A percentile compares a stretch with the other conserved stretches of the same genome.
phyloP scores from a whole-genome alignment of 2,113 vertebrate species.

The Myxocyprinus asiaticus region DNA sequence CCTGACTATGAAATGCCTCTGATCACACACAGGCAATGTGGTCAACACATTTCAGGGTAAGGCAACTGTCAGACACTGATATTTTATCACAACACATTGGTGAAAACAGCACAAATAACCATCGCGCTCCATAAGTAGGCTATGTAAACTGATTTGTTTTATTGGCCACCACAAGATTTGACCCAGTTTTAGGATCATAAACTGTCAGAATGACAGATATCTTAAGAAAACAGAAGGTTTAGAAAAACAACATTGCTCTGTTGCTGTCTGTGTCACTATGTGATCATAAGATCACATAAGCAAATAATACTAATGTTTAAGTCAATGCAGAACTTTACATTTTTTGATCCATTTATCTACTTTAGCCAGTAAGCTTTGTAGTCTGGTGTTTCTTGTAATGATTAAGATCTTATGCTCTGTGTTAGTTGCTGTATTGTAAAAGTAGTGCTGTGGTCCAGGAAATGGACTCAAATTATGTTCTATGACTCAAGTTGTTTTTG shows the following conservation, averaged over 20 bases:
- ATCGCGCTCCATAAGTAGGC: not conserved
- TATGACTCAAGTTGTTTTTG: not conserved
- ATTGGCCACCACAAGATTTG: too few species aligned
- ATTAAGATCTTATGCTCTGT: not conserved
- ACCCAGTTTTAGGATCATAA: too few species aligned
- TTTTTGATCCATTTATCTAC: not conserved
- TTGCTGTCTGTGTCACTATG: not conserved
- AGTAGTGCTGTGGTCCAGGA: not conserved
- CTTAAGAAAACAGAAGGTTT: too few species aligned
- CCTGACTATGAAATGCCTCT: not conserved
- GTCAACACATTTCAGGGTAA: not conserved
- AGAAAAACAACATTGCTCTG: too few species aligned
- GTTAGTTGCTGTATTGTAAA: not conserved
- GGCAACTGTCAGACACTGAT: not conserved
- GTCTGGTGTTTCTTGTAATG: not conserved
- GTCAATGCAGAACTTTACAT: not conserved
- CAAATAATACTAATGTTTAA: not conserved
- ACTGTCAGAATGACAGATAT: too few species aligned
- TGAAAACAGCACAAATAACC: not conserved
- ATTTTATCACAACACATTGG: not conserved
- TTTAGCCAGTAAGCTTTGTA: not conserved
- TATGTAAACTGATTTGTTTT: too few species aligned
- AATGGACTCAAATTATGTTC: not conserved
- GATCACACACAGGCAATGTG: constrained; percentile 4
- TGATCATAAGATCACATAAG: not conserved